These are phyloP conservation scores for Mus spretus DNA, from an alignment of 2,797 vertebrate species.

Conservation along the genomic window DNA sequence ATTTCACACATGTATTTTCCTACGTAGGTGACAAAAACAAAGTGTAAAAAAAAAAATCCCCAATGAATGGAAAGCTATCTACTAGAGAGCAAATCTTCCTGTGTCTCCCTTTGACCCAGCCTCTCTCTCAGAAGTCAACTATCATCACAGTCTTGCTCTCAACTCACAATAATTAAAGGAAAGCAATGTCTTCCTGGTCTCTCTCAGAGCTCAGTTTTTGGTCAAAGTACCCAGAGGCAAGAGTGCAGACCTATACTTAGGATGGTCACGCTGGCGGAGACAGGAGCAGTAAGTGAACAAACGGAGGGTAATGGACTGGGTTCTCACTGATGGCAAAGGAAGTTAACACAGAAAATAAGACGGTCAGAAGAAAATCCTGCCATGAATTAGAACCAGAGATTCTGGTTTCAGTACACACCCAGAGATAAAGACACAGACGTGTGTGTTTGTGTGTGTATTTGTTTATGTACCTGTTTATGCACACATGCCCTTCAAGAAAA, in stretches of 20 bases:
- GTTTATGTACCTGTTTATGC: neutral
- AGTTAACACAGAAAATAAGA: neutral
- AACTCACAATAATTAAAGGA: neutral
- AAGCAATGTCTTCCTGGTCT: neutral
- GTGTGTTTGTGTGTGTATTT: neutral
- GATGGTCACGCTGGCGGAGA: neutral
- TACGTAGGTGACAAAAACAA: neutral
- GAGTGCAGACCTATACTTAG: neutral
- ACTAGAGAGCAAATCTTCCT: neutral
- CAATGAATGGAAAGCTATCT: neutral
- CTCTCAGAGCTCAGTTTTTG: neutral
- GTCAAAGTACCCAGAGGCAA: neutral
- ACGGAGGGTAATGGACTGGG: neutral
- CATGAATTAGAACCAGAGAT: neutral
- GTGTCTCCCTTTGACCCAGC: neutral
- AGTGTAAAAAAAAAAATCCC: constrained; percentile 10
- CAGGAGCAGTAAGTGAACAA: neutral
- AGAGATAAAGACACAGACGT: neutral
- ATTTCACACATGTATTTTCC: constrained; percentile 29
- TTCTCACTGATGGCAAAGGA: constrained; percentile 16
- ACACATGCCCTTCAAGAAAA: neutral
- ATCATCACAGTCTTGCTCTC: neutral
- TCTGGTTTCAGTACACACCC: neutral
- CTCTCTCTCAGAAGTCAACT: neutral
- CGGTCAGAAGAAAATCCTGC: constrained; percentile 4